A percentile compares a stretch with the other conserved stretches of the same genome.
phyloP scores from a whole-genome alignment of 64 coral and sea anemone species.

The Anthopleura sola region DNA sequence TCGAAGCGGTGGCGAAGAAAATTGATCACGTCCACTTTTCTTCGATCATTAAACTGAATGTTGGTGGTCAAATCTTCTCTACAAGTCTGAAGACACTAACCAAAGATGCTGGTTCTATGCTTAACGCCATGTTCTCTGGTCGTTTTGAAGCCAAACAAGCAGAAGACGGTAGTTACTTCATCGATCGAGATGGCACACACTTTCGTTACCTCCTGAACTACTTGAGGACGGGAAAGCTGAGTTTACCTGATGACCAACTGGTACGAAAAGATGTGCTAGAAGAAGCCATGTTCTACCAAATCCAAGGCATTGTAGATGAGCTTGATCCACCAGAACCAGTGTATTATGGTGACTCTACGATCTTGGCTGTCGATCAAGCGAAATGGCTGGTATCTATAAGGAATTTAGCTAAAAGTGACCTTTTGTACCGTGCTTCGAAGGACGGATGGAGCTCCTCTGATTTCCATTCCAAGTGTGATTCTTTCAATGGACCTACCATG shows the following conservation, averaged over 20 bases:
- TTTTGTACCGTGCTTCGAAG: too few species aligned
- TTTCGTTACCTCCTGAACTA: conserved; percentile 36
- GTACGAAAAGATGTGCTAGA: not conserved
- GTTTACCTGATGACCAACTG: not conserved
- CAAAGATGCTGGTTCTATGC: conserved; percentile 34
- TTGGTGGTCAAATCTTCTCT: conserved; percentile 25
- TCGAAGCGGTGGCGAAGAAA: conserved; percentile 26
- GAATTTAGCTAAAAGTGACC: too few species aligned
- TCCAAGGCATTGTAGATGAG: conserved; percentile 11
- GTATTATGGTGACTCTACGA: not conserved
- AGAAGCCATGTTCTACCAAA: conserved; percentile 26
- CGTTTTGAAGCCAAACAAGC: conserved; percentile 29
- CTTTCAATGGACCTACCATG: too few species aligned
- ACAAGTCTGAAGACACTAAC: conserved; percentile 32
- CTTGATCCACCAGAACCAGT: not conserved
- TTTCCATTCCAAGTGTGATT: too few species aligned
- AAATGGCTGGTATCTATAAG: too few species aligned
- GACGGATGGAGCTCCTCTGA: too few species aligned
- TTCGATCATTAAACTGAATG: conserved; percentile 35
- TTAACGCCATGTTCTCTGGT: conserved; percentile 13
- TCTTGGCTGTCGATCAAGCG: not conserved
- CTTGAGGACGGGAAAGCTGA: conserved; percentile 4
- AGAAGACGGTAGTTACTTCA: conserved; percentile 34
- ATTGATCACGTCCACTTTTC: conserved; percentile 24
- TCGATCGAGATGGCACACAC: conserved; percentile 27